These are phyloP conservation scores for Nebria brevicollis DNA, from an alignment of 2,888 invertebrate genomes.

Conservation along the genomic window DNA sequence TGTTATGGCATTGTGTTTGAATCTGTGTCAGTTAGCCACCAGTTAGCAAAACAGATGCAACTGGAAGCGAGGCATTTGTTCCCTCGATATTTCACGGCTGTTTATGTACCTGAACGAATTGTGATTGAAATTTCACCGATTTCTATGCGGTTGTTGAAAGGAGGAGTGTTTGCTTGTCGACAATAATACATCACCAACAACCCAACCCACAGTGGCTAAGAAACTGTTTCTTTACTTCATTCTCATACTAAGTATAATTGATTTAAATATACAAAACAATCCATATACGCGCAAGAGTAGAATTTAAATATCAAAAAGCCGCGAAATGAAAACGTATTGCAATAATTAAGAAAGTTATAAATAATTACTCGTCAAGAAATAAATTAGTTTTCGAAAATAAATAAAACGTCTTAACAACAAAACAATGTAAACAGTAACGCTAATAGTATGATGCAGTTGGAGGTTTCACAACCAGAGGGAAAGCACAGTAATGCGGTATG, in stretches of 20 bases:
- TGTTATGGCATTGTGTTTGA: background rate
- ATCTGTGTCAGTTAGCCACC: background rate
- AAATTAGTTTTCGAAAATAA: no score
- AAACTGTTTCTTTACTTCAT: background rate
- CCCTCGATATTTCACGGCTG: constrained; percentile 33
- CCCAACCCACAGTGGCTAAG: background rate
- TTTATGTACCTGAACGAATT: constrained; percentile 45
- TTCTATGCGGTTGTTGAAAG: constrained; percentile 36
- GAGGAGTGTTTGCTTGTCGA: constrained; percentile 12
- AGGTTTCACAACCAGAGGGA: no score
- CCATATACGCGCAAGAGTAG: background rate
- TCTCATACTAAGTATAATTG: no score
- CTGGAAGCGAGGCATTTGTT: background rate
- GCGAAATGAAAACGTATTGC: background rate
- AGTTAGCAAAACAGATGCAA: constrained; percentile 1
- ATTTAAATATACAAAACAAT: background rate
- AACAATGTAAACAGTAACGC: background rate
- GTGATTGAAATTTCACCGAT: constrained; percentile 45
- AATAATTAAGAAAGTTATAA: background rate
- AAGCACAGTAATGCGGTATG: background rate
- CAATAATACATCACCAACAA: constrained; percentile 9
- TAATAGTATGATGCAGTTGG: background rate
- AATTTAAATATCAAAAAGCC: background rate
- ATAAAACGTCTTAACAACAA: background rate
- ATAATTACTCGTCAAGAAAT: background rate